Conservation (phyloP, 2,113 vertebrate genomes). For the Pelecanoides urinatrix region DNA sequence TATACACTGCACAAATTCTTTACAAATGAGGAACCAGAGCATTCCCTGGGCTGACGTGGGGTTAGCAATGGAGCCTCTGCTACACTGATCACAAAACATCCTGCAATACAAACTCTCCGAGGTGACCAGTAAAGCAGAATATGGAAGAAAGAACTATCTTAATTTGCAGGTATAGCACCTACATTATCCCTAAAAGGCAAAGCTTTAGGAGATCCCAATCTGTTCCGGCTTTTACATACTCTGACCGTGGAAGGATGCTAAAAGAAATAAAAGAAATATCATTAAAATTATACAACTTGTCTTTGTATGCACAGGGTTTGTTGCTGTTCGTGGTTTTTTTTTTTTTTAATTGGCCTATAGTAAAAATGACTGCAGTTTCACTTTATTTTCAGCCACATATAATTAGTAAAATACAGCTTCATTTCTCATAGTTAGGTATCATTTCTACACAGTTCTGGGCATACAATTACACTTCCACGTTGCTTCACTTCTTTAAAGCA, state of each 20-base stretch:
- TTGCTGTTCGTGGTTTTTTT: rapidly evolving
- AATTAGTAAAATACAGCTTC: not conserved
- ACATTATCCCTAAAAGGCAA: not conserved
- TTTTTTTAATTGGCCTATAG: not conserved
- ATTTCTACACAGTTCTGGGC: not conserved
- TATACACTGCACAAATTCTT: not conserved
- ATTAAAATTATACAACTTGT: not conserved
- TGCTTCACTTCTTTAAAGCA: not conserved
- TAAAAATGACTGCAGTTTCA: not conserved
- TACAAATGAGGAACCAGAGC: not conserved
- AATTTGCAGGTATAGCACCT: not conserved
- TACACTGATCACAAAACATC: not conserved
- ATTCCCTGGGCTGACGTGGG: not conserved
- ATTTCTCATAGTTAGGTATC: not conserved
- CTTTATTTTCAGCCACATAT: not conserved
- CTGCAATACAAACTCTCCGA: not conserved
- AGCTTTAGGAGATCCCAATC: not conserved
- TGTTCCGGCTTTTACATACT: not conserved
- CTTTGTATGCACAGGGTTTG: not conserved
- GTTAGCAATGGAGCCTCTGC: not conserved
- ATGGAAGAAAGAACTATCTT: not conserved
- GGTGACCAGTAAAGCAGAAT: not conserved
- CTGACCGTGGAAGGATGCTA: not conserved
- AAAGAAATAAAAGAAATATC: not conserved
- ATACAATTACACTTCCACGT: not conserved